Conservation (phyloP, 2,797 vertebrate species). For the Halcyon chelicuti region DNA sequence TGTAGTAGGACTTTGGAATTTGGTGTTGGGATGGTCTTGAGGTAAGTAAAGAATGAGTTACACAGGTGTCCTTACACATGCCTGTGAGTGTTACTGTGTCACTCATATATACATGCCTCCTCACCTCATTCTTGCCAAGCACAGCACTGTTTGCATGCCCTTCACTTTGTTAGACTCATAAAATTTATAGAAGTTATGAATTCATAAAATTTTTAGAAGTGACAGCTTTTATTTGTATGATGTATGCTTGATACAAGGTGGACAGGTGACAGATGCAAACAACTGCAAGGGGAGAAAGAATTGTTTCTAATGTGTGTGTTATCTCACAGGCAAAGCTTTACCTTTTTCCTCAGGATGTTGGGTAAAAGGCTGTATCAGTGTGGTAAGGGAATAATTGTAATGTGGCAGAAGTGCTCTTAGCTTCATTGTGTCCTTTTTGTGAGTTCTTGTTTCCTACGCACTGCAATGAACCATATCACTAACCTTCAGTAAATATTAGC, state of each 20-base stretch:
- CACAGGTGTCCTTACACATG: not conserved
- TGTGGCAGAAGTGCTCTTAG: not conserved
- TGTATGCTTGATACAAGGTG: not conserved
- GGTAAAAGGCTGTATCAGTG: not conserved
- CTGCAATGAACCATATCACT: not conserved
- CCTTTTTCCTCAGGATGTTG: not conserved
- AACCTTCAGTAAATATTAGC: not conserved
- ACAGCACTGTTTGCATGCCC: not conserved
- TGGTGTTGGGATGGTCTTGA: not conserved
- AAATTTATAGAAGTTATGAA: not conserved
- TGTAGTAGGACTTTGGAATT: not conserved
- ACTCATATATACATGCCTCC: not conserved
- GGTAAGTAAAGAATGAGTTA: not conserved
- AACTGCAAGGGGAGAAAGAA: not conserved
- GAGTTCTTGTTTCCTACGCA: not conserved
- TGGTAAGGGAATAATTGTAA: not conserved
- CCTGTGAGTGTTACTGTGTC: not conserved
- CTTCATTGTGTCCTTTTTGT: not conserved
- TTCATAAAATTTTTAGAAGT: not conserved
- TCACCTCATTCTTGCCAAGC: not conserved
- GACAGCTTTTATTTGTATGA: not conserved
- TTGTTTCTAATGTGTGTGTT: not conserved
- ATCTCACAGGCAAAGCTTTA: not conserved
- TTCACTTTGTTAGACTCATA: not conserved
- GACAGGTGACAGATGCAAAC: not conserved